Conservation (phyloP, 2,113 vertebrate genomes). For the Cebidichthys violaceus region DNA sequence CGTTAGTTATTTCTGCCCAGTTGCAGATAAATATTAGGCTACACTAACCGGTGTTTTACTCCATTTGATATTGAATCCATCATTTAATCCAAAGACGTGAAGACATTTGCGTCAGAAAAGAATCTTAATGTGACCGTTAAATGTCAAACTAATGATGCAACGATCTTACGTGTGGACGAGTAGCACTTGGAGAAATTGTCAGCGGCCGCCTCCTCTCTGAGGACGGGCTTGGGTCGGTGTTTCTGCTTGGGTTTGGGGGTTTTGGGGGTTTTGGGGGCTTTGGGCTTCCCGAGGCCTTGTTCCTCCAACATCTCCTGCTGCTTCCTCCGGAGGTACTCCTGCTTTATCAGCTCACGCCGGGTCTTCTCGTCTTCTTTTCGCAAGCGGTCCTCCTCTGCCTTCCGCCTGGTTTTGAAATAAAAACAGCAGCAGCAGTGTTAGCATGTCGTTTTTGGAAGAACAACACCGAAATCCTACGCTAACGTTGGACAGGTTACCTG, state of each 20-base stretch:
- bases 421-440: neutral
- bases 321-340: conserved; percentile 93
- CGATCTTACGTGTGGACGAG: conserved; percentile 87
- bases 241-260: conserved; percentile 88
- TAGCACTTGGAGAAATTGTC: conserved; percentile 88
- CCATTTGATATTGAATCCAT: neutral
- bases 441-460: too few relatives aligned
- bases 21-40: too few relatives aligned
- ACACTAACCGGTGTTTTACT: neutral
- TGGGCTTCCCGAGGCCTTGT: conserved; percentile 90
- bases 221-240: conserved; percentile 89
- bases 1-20: too few relatives aligned
- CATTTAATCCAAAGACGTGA: neutral
- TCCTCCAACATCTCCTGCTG: conserved; percentile 95
- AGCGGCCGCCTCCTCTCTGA: conserved; percentile 90
- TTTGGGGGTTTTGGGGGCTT: conserved; percentile 83
- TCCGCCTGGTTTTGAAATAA: conserved; percentile 84
- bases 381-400: conserved; percentile 93
- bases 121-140: neutral
- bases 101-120: neutral
- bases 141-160: conserved; percentile 14
- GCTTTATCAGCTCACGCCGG: conserved; percentile 94
- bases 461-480: neutral
- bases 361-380: conserved; percentile 97
- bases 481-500: conserved; percentile 79